Conservation (phyloP, 92 coral and sea anemone genomes). For the Zoanthus sociatus region DNA sequence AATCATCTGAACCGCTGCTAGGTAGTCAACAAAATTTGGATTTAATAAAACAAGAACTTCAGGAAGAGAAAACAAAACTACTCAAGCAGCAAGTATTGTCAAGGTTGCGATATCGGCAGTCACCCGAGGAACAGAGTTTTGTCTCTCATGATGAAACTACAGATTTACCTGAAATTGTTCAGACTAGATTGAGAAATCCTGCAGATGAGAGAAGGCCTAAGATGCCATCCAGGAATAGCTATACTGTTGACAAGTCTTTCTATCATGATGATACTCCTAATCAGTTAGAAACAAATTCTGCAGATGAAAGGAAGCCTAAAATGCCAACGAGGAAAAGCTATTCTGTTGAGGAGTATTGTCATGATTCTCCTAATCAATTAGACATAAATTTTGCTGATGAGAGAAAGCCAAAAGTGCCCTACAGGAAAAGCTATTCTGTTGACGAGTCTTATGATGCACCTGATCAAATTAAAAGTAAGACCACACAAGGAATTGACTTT, state of each 20-base stretch:
- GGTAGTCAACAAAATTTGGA: conserved; percentile 70
- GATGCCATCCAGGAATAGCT: conserved; percentile 75
- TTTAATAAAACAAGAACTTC: conserved; percentile 66
- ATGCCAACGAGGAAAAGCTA: conserved; percentile 76
- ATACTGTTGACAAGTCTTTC: conserved; percentile 72
- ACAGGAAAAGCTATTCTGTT: conserved; percentile 77
- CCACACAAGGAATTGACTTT: conserved; percentile 28
- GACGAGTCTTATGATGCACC: background rate
- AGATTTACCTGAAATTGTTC: conserved; percentile 27
- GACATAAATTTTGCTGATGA: conserved; percentile 29
- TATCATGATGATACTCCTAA: conserved; percentile 38
- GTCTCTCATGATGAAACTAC: conserved; percentile 22
- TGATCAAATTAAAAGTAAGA: too few relatives aligned
- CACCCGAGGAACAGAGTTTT: conserved; percentile 20
- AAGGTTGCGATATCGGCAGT: conserved; percentile 65
- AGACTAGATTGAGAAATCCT: conserved; percentile 28
- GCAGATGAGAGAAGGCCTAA: conserved; percentile 55
- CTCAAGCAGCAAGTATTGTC: conserved; percentile 79
- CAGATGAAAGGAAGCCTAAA: conserved; percentile 52
- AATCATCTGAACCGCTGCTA: background rate
- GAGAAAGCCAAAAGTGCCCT: conserved; percentile 60
- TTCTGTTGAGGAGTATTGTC: conserved; percentile 73
- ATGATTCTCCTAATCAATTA: conserved; percentile 35
- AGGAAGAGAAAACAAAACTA: conserved; percentile 74
- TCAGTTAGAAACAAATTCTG: conserved; percentile 15